Evolutionary conservation across 2,113 vertebrate genomes (phyloP), one percentile per base, ranked within the genome.

Genomic region (Perca schrenkii): DNA sequence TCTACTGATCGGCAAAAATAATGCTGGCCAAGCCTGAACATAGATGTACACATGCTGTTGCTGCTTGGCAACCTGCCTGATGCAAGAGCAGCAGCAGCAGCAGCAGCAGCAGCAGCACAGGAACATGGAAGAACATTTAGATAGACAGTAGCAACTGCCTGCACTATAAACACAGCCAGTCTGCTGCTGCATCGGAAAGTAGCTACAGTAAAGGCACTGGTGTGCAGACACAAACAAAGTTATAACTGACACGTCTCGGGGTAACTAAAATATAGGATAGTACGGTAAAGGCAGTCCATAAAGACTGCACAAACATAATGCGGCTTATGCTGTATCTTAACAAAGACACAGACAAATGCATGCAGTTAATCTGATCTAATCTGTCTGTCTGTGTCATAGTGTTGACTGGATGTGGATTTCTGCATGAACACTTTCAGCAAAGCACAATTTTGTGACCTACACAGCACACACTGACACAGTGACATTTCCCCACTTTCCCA

Each of bases 21-120:
- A 19, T 65, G 47, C 52, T 0, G 58, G 15, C 6, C 36, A 25
- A 79, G 56, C 53, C 85, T 75, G 64, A 77, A 87, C 84, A 75
- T 82, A 82, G 40, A 89, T 72, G 68, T 22, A 72, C 79, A 78
- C 75, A 75, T 70, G 62, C 60, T 78, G 52, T 3, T 31, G 71
- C 89, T 89, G 77, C 87, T 76, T 90, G 89, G 89, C 86, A 90
- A 94, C 88, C 82, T 65, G 61, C 75, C 88, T 90, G 83, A 92
- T 89, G 86, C 84, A 91, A 83, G 70, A 72, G 69, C 83, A 78
- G 81, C 77, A 78, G 83, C 63, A 84, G 69, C 83, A 72, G 69
- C 83, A 78, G 81, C 77, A 78, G 83, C 63, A 84, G 69, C 83
- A 78, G 81, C 77, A 78, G 83, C 63, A 84, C 80, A 36, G 82